Evolutionary conservation across 2,113 vertebrate genomes (phyloP).

Genomic region (Nesoenas mayeri): DNA sequence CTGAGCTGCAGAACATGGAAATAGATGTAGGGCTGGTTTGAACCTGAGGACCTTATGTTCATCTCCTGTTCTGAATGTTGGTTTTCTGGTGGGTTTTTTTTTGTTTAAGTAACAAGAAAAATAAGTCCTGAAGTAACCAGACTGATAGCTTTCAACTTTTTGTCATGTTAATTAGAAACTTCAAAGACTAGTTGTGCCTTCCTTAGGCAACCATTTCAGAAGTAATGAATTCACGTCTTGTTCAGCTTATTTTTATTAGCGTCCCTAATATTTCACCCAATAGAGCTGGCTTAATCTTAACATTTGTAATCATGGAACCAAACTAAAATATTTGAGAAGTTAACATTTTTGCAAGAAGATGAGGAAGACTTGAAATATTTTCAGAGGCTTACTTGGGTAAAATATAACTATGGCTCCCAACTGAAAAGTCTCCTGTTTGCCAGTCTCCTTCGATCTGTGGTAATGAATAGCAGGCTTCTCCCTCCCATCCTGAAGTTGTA

Average conservation of each 20-base stretch:
- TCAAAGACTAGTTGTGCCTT: constrained; percentile 42
- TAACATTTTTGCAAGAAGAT: neutral
- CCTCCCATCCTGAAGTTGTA: neutral
- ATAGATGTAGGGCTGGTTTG: constrained; percentile 19
- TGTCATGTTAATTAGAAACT: constrained; percentile 43
- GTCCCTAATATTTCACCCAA: neutral
- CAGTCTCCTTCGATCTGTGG: neutral
- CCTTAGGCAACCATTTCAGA: constrained; percentile 22
- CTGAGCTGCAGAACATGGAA: neutral
- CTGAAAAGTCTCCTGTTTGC: neutral
- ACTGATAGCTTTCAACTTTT: constrained; percentile 41
- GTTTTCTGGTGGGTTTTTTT: neutral
- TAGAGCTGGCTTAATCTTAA: constrained; percentile 27
- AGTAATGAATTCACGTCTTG: constrained; percentile 19
- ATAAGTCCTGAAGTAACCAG: constrained; percentile 27
- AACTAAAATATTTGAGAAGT: constrained; percentile 12
- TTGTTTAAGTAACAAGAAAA: constrained; percentile 35
- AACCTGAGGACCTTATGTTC: constrained; percentile 37
- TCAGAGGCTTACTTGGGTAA: neutral
- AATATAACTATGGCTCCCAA: neutral
- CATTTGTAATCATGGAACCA: neutral
- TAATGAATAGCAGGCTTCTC: neutral
- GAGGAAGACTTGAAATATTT: constrained; percentile 2
- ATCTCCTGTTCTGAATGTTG: neutral
- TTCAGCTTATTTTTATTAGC: constrained; percentile 50